Evolutionary conservation across 2,888 invertebrate genomes (phyloP), one percentile per base, ranked within the genome.

Genomic region (Cerastis leucographa): DNA sequence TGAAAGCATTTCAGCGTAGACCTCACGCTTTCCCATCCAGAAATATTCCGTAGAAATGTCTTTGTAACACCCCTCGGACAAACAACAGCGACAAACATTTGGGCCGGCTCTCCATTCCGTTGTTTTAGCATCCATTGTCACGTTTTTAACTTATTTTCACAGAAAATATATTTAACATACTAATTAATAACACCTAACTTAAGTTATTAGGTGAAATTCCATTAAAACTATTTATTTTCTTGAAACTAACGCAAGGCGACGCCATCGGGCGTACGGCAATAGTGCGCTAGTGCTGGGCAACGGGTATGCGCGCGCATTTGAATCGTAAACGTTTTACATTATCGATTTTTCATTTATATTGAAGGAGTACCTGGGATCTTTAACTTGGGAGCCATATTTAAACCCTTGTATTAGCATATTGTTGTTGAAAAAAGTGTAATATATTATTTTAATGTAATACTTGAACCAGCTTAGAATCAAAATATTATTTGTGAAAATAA

Each of bases 31-130:
- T 78, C 96, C 96, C 96, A 96, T 96, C 96, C 96, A 96, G 85
- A 96, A 96, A 91, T 96, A 96, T 92, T 96, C 96, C 22, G 96
- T 96, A 54, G 96, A 95, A 90, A 96, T 96, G 86, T 96, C 96
- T 88, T 96, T 96, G 84, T 96, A 96, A 79, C 96, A 96, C 4
- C 96, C 96, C 81, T 96, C 96, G 0, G 94, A 84, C 5, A 96
- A 90, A 88, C 96, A 96, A 92, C 96, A 96, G 8, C 96, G 94
- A 86, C 96, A 96, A 71, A 96, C 96, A 25, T 94, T 94, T 2
- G 95, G 95, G 59, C 96, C 96, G 87, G 96, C 95, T 87, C 94
- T 91, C 96, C 96, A 96, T 81, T 95, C 95, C 59, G 93, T 89
- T 81, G 91, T 91, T 92, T 94, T 96, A 35, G 90, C 85, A 82